Base-by-base conservation (phyloP, 1,140 invertebrate genomes). In the Drosophila tropicalis region DNA sequence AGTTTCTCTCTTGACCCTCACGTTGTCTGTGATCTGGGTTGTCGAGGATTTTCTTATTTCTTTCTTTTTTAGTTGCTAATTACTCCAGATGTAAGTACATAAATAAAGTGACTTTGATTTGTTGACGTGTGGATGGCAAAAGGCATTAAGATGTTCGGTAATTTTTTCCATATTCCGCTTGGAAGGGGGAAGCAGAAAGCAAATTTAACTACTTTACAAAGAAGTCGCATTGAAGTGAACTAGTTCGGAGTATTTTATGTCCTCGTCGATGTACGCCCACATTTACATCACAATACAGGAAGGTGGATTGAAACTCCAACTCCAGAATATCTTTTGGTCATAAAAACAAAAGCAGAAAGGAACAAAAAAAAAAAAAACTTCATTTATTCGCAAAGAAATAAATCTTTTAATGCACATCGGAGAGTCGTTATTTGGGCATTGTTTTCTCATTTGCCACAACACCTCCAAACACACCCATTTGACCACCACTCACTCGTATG, bases 321-420 rank as follows among this genome's bases (percentile, higher is more conserved):
- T 51, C 44, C 44, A 19, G 17, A 9, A 51, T 19, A 19, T 51
- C 44, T 51, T 9, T 51, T 51, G 44, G 44, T 22, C 44, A 51
- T 51, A 51, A 51, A 66, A 39, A 39, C 10, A 39, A 13, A 13
- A 39, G 29, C 29, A 85, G 76, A 87, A 85, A 84, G 55, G 70
- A 58, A 9, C 17, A 29, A 40, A 61, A 76, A 32, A 64, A 81
- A 86, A 85, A 82, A 87, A 84, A 84, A 82, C 84, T 90, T 85
- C 83, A 85, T 82, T 91, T 89, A 79, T 70, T 76, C 67, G 76
- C 60, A 83, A 90, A 86, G 89, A 90, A 91, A 91, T 91, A 91
- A 91, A 91, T 91, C 89, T 91, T 90, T 82, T 89, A 91, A 91
- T 84, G 73, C 81, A 89, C 84, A 87, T 87, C 79, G 83, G 77